Evolutionary conservation across 1,140 invertebrate species (phyloP).

Genomic region (Lerema accius): DNA sequence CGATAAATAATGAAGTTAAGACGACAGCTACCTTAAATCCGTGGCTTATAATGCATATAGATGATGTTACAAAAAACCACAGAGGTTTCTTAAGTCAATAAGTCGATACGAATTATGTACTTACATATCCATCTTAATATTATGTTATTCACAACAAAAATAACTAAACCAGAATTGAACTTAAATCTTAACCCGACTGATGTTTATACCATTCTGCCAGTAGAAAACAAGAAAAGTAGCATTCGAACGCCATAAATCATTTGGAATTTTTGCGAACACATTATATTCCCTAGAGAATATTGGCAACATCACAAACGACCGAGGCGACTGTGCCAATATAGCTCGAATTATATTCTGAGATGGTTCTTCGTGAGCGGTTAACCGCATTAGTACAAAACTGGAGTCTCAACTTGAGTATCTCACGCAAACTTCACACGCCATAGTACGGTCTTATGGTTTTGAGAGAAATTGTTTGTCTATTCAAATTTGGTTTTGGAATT

Average conservation of each 20-base stretch:
- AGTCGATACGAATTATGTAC: background rate
- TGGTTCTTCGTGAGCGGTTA: conserved; percentile 19
- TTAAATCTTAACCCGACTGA: conserved; percentile 3
- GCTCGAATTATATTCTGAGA: conserved; percentile 23
- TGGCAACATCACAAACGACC: conserved; percentile 25
- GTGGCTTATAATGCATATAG: background rate
- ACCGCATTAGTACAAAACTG: conserved; percentile 19
- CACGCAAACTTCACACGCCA: conserved; percentile 13
- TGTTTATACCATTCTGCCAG: background rate
- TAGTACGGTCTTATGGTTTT: conserved; percentile 2
- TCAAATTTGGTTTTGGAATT: no score
- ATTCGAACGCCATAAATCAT: conserved; percentile 20
- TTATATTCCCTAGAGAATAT: conserved; percentile 12
- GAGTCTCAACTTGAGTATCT: conserved; percentile 6
- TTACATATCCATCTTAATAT: conserved; percentile 14
- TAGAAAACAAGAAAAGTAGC: conserved; percentile 1
- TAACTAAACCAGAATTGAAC: conserved; percentile 10
- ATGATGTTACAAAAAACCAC: conserved; percentile 18
- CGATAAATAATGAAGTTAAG: conserved; percentile 29
- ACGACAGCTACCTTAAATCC: conserved; percentile 15
- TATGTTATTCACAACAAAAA: conserved; percentile 2
- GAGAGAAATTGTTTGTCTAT: conserved; percentile 15
- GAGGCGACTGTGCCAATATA: conserved; percentile 17
- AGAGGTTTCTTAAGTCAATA: background rate
- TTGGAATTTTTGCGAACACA: conserved; percentile 21